Evolutionary conservation across 1,140 invertebrate species (phyloP).

Genomic region (Megalonaias nervosa): DNA sequence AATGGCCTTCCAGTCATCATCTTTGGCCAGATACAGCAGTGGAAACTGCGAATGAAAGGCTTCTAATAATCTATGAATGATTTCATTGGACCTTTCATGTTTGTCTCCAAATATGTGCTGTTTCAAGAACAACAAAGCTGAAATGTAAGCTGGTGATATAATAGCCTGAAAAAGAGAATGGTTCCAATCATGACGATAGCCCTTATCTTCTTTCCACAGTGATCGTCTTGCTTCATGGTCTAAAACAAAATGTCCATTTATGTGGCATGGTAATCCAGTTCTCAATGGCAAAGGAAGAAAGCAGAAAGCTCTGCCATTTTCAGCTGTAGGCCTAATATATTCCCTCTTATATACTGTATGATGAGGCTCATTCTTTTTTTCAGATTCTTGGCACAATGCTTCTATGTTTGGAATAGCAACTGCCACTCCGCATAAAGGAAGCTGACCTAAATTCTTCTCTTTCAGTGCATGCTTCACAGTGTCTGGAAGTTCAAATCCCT

Average conservation of each 20-base stretch:
- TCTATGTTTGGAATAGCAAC: conserved; percentile 9
- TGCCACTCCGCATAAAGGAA: conserved; percentile 56
- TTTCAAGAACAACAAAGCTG: conserved; percentile 24
- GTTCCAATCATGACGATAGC: conserved; percentile 52
- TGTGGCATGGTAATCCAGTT: conserved; percentile 50
- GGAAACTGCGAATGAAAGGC: conserved; percentile 37
- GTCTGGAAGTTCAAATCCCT: conserved; percentile 4
- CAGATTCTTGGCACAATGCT: background rate
- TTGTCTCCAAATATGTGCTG: background rate
- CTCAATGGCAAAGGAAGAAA: conserved; percentile 54
- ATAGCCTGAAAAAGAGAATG: conserved; percentile 36
- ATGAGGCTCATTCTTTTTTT: background rate
- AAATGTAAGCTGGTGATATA: conserved; percentile 46
- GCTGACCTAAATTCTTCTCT: conserved; percentile 28
- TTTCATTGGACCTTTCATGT: background rate
- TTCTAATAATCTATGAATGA: background rate
- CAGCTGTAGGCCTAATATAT: background rate
- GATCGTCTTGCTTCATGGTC: conserved; percentile 54
- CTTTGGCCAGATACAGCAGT: background rate
- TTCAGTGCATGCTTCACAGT: conserved; percentile 29
- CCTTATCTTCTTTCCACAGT: conserved; percentile 40
- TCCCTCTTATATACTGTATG: background rate
- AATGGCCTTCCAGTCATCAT: conserved; percentile 26
- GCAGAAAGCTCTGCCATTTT: conserved; percentile 46
- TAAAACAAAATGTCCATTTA: conserved; percentile 61